phyloP scores from a whole-genome alignment of 2,113 vertebrate genomes.

The Esox niger region DNA sequence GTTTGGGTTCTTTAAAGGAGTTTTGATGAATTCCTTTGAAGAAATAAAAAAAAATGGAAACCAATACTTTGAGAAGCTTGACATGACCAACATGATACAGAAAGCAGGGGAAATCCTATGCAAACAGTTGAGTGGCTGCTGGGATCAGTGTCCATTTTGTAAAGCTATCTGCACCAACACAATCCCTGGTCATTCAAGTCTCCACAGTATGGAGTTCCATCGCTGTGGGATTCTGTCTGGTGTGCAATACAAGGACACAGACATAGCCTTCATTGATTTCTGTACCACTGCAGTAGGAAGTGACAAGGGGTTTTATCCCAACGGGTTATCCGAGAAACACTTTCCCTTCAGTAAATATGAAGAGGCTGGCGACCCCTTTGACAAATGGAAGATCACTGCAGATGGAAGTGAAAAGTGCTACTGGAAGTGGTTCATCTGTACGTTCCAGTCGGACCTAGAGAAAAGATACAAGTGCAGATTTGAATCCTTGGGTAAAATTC shows the following conservation, averaged over 20 bases:
- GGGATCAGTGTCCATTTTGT: conserved; percentile 36
- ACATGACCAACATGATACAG: not conserved
- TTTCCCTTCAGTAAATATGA: conserved; percentile 11
- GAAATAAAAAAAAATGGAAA: not conserved
- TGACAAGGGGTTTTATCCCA: not conserved
- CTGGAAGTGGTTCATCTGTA: conserved; percentile 52
- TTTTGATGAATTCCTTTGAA: not conserved
- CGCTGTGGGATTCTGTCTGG: conserved; percentile 1
- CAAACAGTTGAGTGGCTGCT: conserved; percentile 19
- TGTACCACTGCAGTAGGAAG: conserved; percentile 20
- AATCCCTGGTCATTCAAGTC: not conserved
- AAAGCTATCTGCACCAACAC: conserved; percentile 24
- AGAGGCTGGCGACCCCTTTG: conserved; percentile 18
- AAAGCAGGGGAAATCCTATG: conserved; percentile 10
- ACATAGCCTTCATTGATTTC: conserved; percentile 5
- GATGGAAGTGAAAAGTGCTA: conserved; percentile 16
- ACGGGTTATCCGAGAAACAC: too few species aligned
- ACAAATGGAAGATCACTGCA: not conserved
- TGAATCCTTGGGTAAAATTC: not conserved
- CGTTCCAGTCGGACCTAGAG: conserved; percentile 40
- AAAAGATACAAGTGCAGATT: fast-evolving
- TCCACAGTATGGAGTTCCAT: conserved; percentile 21
- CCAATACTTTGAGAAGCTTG: not conserved
- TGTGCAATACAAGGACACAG: not conserved
- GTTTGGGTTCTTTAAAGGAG: not conserved